Percentiles rank a stretch among this genome's conserved stretches.
These are phyloP conservation scores for Dryobotodes eremita DNA, from an alignment of 2,888 invertebrate species.

Conservation along the genomic window DNA sequence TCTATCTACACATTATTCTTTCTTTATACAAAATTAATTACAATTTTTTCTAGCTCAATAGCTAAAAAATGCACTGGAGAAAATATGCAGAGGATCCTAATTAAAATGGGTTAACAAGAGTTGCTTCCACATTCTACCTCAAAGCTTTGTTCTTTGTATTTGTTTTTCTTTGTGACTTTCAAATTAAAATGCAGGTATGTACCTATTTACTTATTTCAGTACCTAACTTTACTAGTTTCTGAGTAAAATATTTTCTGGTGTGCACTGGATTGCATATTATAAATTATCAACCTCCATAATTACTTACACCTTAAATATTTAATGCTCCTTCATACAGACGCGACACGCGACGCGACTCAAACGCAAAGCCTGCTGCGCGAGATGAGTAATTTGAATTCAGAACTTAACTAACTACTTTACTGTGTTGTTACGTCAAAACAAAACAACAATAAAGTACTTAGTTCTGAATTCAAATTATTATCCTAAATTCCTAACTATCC, in stretches of 20 bases:
- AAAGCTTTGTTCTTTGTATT: slow-evolving; percentile 28
- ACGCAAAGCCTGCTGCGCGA: too few relatives aligned
- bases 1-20: neutral
- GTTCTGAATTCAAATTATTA: too few relatives aligned
- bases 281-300: neutral
- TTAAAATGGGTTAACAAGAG: slow-evolving; percentile 38
- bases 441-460: too few relatives aligned
- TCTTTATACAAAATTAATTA: slow-evolving; percentile 7
- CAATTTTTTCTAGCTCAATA: slow-evolving; percentile 1
- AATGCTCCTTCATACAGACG: too few relatives aligned
- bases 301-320: neutral
- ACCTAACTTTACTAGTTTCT: neutral
- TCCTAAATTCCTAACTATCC: too few relatives aligned
- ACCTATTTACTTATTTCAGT: neutral
- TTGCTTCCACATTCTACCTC: slow-evolving; percentile 8
- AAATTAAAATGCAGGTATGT: slow-evolving; percentile 14
- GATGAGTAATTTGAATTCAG: too few relatives aligned
- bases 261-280: neutral
- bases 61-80: neutral
- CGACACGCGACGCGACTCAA: too few relatives aligned
- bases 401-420: too few relatives aligned
- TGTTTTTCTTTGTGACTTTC: slow-evolving; percentile 11
- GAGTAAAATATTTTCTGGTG: neutral
- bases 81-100: slow-evolving; percentile 25
- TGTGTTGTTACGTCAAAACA: too few relatives aligned